These are phyloP conservation scores for Crotalus helleri DNA, from an alignment of 2,113 vertebrate species.

Conservation along the genomic window DNA sequence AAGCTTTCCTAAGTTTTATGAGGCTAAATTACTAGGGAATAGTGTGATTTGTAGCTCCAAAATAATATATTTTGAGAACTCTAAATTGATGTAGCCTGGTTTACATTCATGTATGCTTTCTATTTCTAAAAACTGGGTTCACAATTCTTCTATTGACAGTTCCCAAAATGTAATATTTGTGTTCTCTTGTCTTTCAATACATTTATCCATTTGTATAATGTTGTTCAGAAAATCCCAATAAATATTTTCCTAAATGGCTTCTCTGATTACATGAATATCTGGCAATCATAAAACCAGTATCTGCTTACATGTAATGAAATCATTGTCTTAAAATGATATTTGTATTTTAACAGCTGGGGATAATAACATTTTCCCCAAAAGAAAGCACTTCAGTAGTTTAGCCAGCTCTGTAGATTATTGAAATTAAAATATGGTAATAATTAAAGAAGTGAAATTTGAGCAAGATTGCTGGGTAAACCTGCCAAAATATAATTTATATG, in stretches of 20 bases:
- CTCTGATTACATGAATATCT: background rate
- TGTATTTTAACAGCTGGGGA: background rate
- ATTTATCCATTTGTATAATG: constrained; percentile 1
- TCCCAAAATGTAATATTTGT: constrained; percentile 12
- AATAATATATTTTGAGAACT: background rate
- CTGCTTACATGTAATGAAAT: background rate
- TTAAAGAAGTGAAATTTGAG: background rate
- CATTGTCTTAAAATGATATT: background rate
- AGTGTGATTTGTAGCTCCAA: background rate
- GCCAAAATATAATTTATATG: background rate
- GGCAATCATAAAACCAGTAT: background rate
- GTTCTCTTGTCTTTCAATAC: constrained; percentile 14
- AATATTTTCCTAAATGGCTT: background rate
- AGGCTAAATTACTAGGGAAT: background rate
- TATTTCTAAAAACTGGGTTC: background rate
- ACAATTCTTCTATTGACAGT: constrained; percentile 6
- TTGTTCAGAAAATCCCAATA: background rate
- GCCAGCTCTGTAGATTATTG: background rate
- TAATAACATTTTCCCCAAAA: background rate
- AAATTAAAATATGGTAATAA: background rate
- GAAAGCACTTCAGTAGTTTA: background rate
- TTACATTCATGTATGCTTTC: background rate
- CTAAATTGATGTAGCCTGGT: background rate
- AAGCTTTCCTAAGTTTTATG: background rate
- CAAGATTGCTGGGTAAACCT: background rate